Conservation (phyloP, 2,888 invertebrate genomes). For the Anagyrus pseudococci region DNA sequence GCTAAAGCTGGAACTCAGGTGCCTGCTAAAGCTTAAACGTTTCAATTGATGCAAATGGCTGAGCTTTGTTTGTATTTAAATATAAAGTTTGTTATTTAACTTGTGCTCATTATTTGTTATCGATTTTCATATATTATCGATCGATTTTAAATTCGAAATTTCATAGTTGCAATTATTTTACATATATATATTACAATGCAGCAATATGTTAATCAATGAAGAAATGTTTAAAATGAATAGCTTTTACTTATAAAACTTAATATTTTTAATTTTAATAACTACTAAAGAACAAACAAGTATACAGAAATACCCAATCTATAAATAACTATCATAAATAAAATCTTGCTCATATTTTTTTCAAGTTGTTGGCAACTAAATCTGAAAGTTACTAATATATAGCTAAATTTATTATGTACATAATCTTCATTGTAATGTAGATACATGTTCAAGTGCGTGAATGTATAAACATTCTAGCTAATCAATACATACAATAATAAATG, state of each 20-base stretch:
- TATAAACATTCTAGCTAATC: slow-evolving; percentile 3
- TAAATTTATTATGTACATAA: slow-evolving; percentile 22
- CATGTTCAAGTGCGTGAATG: slow-evolving; percentile 9
- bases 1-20: slow-evolving; percentile 53
- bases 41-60: slow-evolving; percentile 28
- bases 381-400: slow-evolving; percentile 1
- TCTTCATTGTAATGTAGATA: slow-evolving; percentile 30
- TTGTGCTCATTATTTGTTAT: slow-evolving; percentile 12
- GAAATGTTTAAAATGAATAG: neutral
- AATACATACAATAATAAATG: slow-evolving; percentile 26
- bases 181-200: neutral
- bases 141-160: neutral
- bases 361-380: slow-evolving; percentile 3
- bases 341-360: slow-evolving; percentile 18
- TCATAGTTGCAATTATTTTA: neutral
- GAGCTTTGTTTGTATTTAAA: slow-evolving; percentile 17
- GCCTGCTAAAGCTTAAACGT: slow-evolving; percentile 55
- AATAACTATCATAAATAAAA: no score
- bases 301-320: no score
- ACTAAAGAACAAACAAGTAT: no score
- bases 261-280: neutral
- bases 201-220: neutral
- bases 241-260: neutral
- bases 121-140: neutral
- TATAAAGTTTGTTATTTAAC: slow-evolving; percentile 28